A percentile compares a stretch with the other conserved stretches of the same genome.
These are phyloP conservation scores for Eidolon helvum DNA, from an alignment of 2,113 vertebrate genomes.

Conservation along the genomic window DNA sequence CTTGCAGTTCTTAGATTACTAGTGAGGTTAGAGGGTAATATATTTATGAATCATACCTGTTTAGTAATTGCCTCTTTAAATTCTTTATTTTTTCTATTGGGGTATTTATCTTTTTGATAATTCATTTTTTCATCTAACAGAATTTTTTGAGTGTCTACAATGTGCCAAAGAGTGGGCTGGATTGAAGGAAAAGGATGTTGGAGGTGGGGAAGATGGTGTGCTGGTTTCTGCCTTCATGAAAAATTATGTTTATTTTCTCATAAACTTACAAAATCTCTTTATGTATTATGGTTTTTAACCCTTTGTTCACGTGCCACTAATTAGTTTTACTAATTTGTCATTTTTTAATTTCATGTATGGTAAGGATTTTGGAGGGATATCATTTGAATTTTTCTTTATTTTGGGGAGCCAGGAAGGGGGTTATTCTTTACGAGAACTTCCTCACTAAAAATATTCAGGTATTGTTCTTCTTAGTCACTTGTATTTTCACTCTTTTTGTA, in stretches of 20 bases:
- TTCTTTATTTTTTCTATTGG: background rate
- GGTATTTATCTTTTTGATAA: background rate
- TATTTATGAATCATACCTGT: background rate
- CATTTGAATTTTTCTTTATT: background rate
- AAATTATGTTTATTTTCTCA: slow-evolving; percentile 25
- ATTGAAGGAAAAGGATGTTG: background rate
- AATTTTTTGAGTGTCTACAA: background rate
- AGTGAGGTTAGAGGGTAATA: background rate
- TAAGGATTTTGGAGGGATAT: background rate
- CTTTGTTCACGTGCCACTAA: background rate
- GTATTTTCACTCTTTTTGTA: background rate
- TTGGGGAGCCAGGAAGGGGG: background rate
- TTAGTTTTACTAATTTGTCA: background rate
- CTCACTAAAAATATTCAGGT: background rate
- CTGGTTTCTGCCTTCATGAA: background rate
- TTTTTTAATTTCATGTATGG: background rate
- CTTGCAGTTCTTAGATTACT: background rate
- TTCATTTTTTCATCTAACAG: background rate
- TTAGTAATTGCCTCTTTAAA: background rate
- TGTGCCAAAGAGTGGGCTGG: background rate
- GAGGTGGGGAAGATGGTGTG: background rate
- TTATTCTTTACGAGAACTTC: background rate
- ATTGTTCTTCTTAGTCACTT: background rate
- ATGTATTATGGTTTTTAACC: background rate
- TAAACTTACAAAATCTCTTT: background rate